Percentiles rank a stretch among this genome's conserved stretches.
phyloP scores from a whole-genome alignment of 2,113 vertebrate genomes.

The Muntiacus muntjak region DNA sequence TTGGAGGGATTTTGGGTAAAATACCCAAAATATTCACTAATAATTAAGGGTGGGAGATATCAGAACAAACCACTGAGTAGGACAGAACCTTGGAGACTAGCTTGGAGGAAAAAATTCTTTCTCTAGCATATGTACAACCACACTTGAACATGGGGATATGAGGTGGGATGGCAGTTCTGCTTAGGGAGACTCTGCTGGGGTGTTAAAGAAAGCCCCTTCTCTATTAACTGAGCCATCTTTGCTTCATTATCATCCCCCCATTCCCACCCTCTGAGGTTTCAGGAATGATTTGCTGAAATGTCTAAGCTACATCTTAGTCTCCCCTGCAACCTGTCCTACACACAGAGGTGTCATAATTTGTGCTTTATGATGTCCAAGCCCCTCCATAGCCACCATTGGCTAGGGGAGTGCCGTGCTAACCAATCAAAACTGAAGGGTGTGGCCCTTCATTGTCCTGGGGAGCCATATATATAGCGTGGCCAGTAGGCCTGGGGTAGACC shows the following conservation, averaged over 20 bases:
- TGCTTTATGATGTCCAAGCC: not conserved
- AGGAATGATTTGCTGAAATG: not conserved
- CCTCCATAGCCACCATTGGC: not conserved
- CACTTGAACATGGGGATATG: not conserved
- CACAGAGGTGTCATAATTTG: not conserved
- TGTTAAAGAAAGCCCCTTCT: not conserved
- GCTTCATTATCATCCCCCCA: not conserved
- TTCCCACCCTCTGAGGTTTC: not conserved
- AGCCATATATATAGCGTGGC: not conserved
- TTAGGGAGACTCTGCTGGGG: not conserved
- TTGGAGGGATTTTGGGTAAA: not conserved
- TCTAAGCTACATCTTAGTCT: not conserved
- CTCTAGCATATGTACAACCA: not conserved
- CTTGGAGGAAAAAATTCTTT: not conserved
- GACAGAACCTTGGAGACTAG: not conserved
- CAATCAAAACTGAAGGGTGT: not conserved
- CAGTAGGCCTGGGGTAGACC: not conserved
- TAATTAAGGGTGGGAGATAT: not conserved
- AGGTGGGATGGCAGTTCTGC: not conserved
- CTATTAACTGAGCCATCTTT: not conserved
- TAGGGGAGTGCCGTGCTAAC: not conserved
- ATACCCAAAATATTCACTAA: not conserved
- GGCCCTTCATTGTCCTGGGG: not conserved
- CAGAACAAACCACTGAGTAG: not conserved
- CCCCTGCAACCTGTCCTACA: not conserved